These are phyloP conservation scores for Cylindroiulus punctatus DNA, from an alignment of 2,888 invertebrate species.

Conservation along the genomic window DNA sequence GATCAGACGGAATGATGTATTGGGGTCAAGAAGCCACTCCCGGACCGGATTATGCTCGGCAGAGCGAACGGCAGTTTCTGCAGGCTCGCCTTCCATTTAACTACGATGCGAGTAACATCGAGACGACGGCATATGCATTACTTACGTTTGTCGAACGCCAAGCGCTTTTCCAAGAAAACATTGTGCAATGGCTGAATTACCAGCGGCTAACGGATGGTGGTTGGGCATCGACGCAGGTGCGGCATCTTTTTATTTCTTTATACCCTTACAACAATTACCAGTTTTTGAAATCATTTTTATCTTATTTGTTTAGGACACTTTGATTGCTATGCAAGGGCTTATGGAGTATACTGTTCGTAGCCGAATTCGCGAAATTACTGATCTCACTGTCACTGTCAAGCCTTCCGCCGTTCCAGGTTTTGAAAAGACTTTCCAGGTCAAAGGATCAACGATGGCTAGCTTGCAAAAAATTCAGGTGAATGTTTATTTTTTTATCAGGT, in stretches of 20 bases:
- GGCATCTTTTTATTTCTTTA: not conserved
- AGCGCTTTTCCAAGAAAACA: constrained; percentile 82
- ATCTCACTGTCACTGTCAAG: constrained; percentile 81
- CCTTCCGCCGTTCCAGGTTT: constrained; percentile 81
- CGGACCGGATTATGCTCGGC: constrained; percentile 82
- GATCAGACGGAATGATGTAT: constrained; percentile 79
- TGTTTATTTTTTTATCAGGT: too few species aligned
- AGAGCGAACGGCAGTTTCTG: constrained; percentile 91
- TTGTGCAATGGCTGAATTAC: constrained; percentile 90
- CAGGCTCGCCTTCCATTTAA: constrained; percentile 87
- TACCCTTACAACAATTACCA: not conserved
- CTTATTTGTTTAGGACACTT: constrained; percentile 75
- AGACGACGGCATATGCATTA: constrained; percentile 91
- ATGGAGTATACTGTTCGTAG: constrained; percentile 89
- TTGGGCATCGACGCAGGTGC: constrained; percentile 83
- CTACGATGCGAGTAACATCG: constrained; percentile 90
- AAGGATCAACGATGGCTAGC: constrained; percentile 79
- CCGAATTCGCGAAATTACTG: constrained; percentile 84
- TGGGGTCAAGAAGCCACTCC: constrained; percentile 86
- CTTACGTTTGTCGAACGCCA: constrained; percentile 87
- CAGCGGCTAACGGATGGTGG: constrained; percentile 87
- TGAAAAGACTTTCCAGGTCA: constrained; percentile 75
- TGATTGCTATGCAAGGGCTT: constrained; percentile 86
- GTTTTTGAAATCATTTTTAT: not conserved
- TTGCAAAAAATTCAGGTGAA: constrained; percentile 80